These are phyloP conservation scores for Chelonoidis abingdonii DNA, from an alignment of 2,113 vertebrate species.

Conservation along the genomic window DNA sequence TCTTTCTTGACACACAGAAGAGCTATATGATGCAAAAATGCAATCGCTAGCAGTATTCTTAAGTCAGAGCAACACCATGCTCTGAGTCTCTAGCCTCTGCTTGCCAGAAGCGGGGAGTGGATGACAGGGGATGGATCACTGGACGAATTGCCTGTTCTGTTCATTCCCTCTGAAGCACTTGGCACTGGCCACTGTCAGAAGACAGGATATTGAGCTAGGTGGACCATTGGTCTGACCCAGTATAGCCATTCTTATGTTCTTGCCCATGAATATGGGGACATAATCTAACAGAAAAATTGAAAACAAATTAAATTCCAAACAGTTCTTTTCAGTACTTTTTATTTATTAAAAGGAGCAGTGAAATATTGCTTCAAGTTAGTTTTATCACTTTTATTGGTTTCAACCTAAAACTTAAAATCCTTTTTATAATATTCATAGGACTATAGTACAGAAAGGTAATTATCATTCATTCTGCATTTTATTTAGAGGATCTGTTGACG, in stretches of 20 bases:
- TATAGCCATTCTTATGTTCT: too few relatives aligned
- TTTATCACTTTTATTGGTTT: background rate
- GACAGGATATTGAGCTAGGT: background rate
- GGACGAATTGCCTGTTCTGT: background rate
- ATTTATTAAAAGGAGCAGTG: too few relatives aligned
- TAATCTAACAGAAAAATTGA: too few relatives aligned
- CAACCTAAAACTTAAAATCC: background rate
- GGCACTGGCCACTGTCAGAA: background rate
- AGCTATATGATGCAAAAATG: background rate
- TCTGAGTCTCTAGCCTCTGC: background rate
- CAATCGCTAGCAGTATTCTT: background rate
- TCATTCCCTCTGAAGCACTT: background rate
- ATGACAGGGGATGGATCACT: background rate
- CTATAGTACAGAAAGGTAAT: background rate
- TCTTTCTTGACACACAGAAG: background rate
- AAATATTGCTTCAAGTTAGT: background rate
- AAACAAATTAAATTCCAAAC: too few relatives aligned
- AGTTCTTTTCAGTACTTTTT: too few relatives aligned
- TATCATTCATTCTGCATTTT: background rate
- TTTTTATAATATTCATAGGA: background rate
- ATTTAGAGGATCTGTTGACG: background rate
- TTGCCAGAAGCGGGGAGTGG: background rate
- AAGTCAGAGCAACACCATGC: background rate
- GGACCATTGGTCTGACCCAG: too few relatives aligned
- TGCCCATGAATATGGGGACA: too few relatives aligned